Conservation (phyloP, 2,888 invertebrate genomes). For the Antitype chi region DNA sequence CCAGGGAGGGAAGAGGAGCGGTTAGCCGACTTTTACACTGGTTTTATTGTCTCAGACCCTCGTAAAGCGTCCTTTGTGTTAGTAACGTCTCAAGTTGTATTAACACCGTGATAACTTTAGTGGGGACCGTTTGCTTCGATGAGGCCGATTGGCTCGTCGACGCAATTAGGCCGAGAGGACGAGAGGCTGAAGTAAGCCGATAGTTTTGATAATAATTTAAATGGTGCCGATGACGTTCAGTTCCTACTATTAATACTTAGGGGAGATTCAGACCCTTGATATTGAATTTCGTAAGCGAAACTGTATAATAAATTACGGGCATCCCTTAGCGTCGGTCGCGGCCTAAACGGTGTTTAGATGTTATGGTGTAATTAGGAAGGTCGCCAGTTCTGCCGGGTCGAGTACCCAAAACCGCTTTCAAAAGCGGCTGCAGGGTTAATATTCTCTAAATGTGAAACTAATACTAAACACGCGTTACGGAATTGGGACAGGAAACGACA, state of each 20-base stretch:
- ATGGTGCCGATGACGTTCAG: conserved; percentile 79
- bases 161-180: conserved; percentile 81
- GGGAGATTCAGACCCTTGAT: conserved; percentile 80
- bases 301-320: conserved; percentile 84
- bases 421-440: conserved; percentile 68
- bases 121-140: conserved; percentile 67
- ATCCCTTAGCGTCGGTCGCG: conserved; percentile 75
- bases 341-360: conserved; percentile 81
- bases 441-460: conserved; percentile 69
- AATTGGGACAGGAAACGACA: conserved; percentile 65
- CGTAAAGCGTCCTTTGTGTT: conserved; percentile 85
- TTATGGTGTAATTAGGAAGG: conserved; percentile 80
- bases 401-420: conserved; percentile 66
- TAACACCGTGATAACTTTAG: conserved; percentile 87
- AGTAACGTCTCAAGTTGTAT: conserved; percentile 87
- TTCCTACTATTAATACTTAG: conserved; percentile 78
- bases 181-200: conserved; percentile 78
- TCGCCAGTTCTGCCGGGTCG: conserved; percentile 72
- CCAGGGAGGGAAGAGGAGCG: conserved; percentile 79
- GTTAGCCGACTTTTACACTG: conserved; percentile 88
- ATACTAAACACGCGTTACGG: conserved; percentile 56
- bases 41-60: conserved; percentile 87
- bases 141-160: conserved; percentile 75
- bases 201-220: conserved; percentile 88
- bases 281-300: conserved; percentile 85